Percentiles rank a stretch among this genome's conserved stretches.
These are phyloP conservation scores for Trichonephila inaurata DNA, from an alignment of 1,140 invertebrate species.

Conservation along the genomic window DNA sequence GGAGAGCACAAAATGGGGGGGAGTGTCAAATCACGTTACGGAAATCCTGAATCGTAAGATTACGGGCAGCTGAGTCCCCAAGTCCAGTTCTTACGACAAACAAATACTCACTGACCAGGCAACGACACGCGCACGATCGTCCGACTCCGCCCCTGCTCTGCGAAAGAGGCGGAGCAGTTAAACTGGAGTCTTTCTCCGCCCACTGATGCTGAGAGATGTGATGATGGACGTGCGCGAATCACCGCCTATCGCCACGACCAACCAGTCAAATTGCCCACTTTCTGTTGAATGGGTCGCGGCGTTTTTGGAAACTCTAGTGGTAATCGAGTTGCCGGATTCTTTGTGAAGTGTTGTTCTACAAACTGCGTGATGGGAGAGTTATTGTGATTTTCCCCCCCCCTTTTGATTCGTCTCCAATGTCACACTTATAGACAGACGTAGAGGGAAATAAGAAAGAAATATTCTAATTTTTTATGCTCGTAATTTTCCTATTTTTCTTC, in stretches of 20 bases:
- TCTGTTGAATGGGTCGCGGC: slow-evolving; percentile 39
- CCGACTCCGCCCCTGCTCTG: slow-evolving; percentile 25
- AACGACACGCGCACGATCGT: slow-evolving; percentile 63
- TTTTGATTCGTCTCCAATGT: slow-evolving; percentile 2
- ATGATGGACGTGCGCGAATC: slow-evolving; percentile 30
- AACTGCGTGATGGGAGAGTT: slow-evolving; percentile 57
- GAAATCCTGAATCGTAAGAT: slow-evolving; percentile 56
- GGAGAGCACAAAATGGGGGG: neutral
- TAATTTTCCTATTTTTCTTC: too few relatives aligned
- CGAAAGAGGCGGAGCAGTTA: neutral
- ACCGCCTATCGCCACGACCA: neutral
- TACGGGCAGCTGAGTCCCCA: slow-evolving; percentile 22
- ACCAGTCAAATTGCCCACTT: slow-evolving; percentile 35
- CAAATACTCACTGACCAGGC: slow-evolving; percentile 72
- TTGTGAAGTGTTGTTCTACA: slow-evolving; percentile 65
- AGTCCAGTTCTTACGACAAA: slow-evolving; percentile 70
- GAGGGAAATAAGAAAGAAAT: too few relatives aligned
- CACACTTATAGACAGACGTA: slow-evolving; percentile 1
- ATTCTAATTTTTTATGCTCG: too few relatives aligned
- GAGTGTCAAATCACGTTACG: slow-evolving; percentile 46
- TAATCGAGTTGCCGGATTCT: slow-evolving; percentile 44
- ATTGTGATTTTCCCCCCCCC: neutral
- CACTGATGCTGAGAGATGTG: neutral
- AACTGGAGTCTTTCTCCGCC: slow-evolving; percentile 46
- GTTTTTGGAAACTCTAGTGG: slow-evolving; percentile 29